These are phyloP conservation scores for Lepidochrysops patricia DNA, from an alignment of 2,888 invertebrate species.

Conservation along the genomic window DNA sequence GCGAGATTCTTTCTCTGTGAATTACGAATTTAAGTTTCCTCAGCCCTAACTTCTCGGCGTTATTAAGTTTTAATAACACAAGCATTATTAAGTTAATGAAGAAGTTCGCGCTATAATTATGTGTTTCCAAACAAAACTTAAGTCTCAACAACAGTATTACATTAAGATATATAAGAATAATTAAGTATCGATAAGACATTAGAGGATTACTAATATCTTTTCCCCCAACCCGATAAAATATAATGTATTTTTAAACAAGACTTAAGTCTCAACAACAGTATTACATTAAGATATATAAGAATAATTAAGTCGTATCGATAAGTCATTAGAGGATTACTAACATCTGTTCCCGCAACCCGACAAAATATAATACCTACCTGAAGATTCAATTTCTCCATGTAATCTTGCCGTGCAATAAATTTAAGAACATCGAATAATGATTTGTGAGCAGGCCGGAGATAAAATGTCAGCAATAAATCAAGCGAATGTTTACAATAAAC, in stretches of 20 bases:
- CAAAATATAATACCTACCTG: background rate
- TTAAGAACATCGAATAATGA: slow-evolving; percentile 12
- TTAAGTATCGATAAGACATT: too few relatives aligned
- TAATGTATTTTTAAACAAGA: background rate
- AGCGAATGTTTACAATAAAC: background rate
- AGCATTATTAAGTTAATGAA: background rate
- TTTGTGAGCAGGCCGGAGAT: slow-evolving; percentile 8
- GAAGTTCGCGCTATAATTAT: background rate
- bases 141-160: background rate
- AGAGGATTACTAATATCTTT: too few relatives aligned
- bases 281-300: background rate
- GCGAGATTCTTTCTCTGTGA: slow-evolving; percentile 39
- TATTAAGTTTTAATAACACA: slow-evolving; percentile 1
- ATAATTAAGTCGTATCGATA: too few relatives aligned
- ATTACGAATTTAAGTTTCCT: slow-evolving; percentile 21
- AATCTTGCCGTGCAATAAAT: slow-evolving; percentile 1
- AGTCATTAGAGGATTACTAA: too few relatives aligned
- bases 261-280: background rate
- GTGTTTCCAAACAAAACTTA: background rate
- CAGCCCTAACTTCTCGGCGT: slow-evolving; percentile 10
- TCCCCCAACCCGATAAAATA: too few relatives aligned
- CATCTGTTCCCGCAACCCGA: too few relatives aligned
- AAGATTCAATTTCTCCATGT: background rate
- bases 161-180: background rate
- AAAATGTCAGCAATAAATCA: slow-evolving; percentile 5